phyloP scores from a whole-genome alignment of 2,113 vertebrate species.

The Ptyas mucosa region DNA sequence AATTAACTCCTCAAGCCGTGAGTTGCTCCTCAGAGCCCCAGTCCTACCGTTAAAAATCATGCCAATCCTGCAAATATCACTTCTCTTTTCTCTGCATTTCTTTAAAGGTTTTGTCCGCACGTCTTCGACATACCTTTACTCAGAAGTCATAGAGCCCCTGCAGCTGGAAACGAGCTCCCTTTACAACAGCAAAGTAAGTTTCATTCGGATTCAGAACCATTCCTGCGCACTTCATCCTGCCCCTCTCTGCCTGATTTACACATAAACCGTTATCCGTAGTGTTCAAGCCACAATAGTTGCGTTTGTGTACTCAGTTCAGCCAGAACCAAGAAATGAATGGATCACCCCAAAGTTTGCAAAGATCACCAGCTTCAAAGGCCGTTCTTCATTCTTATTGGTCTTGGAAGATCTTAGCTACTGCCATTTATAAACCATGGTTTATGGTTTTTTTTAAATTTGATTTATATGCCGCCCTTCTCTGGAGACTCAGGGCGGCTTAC shows the following conservation, averaged over 20 bases:
- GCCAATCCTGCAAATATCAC: not conserved
- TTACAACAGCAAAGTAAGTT: not conserved
- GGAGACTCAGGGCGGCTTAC: too few relatives aligned
- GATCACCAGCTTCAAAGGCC: not conserved
- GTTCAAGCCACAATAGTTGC: not conserved
- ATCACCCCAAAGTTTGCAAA: not conserved
- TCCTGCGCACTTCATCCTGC: too few relatives aligned
- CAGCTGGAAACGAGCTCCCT: not conserved
- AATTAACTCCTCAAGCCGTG: too few relatives aligned
- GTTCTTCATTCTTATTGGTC: not conserved
- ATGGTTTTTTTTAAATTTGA: too few relatives aligned
- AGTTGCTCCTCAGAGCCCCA: not conserved
- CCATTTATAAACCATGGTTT: not conserved
- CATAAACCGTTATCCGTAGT: not conserved
- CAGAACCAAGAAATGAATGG: not conserved
- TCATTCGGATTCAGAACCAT: not conserved
- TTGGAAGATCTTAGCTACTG: not conserved
- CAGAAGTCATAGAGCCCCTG: constrained; percentile 14
- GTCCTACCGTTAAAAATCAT: not conserved
- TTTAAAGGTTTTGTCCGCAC: not conserved
- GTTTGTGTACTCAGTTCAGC: not conserved
- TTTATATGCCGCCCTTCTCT: too few relatives aligned
- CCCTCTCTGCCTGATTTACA: not conserved
- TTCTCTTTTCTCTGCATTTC: not conserved
- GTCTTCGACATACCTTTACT: not conserved